Evolutionary conservation across 2,888 invertebrate species (phyloP), one percentile per base, ranked within the genome.

Genomic region (Bellardia bayeri): DNA sequence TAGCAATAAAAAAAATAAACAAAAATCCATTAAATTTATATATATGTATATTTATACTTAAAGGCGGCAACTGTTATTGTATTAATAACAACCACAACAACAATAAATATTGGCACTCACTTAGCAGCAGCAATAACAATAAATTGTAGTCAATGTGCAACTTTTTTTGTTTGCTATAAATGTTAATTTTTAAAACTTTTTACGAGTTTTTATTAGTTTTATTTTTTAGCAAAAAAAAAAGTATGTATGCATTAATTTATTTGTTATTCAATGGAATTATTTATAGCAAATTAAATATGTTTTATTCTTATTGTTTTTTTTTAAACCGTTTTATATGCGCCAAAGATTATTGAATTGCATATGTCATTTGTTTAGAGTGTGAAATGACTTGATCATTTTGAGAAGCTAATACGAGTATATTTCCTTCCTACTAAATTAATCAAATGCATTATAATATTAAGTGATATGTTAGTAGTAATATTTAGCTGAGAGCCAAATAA

Each of bases 211-310:
- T 7, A 23, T 37, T 71, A 4, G 23, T 42, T 58, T 23, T 64
- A 68, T 64, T 61, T 49, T 58, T 45, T 45, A 45, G 9, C 5
- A 4, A 45, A 37, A 49, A 79, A 69, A 49, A 66, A 2, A 66
- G 7, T 23, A 23, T 58, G 8, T 49, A 68, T 30, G 58, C 37
- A 37, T 37, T 69, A 33, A 64, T 14, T 66, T 64, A 16, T 78
- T 56, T 69, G 49, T n/a, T 51, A 63, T 80, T 63, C n/a, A 51
- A 33, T 63, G 51, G 51, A 71, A 63, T 51, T 80, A 71, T 80
- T 61, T 6, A 71, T 71, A 64, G 49, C 3, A 54, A 80, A 14
- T 61, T 16, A n/a, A n/a, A 51, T 69, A 14, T 40, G 13, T 76
- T 56, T 23, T 64, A 37, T 69, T 68, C 1, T 23, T 56, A 11